Conservation (phyloP, 1,140 invertebrate genomes). For the Neotoxoptera formosana region DNA sequence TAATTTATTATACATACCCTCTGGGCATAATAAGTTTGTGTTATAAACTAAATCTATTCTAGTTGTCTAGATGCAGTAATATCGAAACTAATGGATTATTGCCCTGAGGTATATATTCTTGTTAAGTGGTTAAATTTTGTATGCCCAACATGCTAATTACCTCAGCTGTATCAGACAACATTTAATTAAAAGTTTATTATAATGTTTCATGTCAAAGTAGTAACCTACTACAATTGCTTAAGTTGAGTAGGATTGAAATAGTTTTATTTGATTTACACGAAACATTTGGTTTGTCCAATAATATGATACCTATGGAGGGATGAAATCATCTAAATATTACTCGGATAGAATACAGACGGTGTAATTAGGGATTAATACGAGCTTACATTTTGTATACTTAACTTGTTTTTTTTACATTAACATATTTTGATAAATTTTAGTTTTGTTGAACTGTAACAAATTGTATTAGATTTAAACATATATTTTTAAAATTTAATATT, state of each 20-base stretch:
- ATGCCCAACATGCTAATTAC: background rate
- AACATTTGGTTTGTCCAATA: background rate
- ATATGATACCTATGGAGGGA: background rate
- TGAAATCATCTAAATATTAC: background rate
- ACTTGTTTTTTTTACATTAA: conserved; percentile 8
- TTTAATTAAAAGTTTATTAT: conserved; percentile 4
- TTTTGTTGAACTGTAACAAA: background rate
- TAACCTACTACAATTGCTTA: background rate
- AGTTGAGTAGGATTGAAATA: background rate
- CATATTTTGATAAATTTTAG: background rate
- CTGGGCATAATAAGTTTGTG: background rate
- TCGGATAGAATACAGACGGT: background rate
- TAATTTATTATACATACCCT: background rate
- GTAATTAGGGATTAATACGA: background rate
- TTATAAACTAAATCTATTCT: background rate
- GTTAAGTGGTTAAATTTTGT: background rate
- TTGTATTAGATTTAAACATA: conserved; percentile 1
- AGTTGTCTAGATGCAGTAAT: background rate
- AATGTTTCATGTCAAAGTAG: background rate
- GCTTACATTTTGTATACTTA: conserved; percentile 30
- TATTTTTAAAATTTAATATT: conserved; percentile 1
- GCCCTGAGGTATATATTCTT: background rate
- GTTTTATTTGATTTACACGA: background rate
- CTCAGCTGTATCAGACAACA: background rate
- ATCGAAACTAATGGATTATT: background rate